Evolutionary conservation across 2,888 invertebrate genomes (phyloP).

Genomic region (Myathropa florea): DNA sequence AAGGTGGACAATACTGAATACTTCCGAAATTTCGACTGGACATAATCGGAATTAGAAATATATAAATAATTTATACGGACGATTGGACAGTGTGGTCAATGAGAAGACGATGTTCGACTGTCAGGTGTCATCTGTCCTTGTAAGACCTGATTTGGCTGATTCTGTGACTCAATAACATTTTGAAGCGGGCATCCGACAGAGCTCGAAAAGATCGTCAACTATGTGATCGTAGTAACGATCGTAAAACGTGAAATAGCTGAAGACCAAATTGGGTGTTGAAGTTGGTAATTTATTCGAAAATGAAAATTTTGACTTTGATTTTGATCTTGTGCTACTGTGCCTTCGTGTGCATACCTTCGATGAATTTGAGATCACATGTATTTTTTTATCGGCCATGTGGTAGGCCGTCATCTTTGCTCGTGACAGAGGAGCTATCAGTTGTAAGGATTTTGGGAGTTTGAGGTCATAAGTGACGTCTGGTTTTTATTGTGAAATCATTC

Average conservation of each 20-base stretch:
- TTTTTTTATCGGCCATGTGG: not conserved
- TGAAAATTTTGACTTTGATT: not conserved
- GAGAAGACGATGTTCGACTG: not conserved
- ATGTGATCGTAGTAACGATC: not conserved
- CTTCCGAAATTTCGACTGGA: not conserved
- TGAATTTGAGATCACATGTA: not conserved
- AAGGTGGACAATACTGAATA: not conserved
- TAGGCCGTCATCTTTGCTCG: not conserved
- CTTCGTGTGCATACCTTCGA: not conserved
- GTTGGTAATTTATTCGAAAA: not conserved
- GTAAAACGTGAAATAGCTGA: not conserved
- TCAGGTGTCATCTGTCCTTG: constrained; percentile 7
- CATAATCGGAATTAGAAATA: not conserved
- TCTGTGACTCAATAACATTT: not conserved
- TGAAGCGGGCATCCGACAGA: not conserved
- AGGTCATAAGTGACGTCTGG: too few species aligned
- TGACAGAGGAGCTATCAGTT: constrained; percentile 1
- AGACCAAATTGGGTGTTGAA: not conserved
- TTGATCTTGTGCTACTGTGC: not conserved
- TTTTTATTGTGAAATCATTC: too few species aligned
- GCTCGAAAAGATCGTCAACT: not conserved
- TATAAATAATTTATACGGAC: constrained; percentile 14
- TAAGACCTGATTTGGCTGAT: not conserved
- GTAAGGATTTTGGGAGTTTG: not conserved
- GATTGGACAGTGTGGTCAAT: not conserved